Base-by-base conservation (phyloP, 2,113 vertebrate species). In the Vulpes ferrilata region DNA sequence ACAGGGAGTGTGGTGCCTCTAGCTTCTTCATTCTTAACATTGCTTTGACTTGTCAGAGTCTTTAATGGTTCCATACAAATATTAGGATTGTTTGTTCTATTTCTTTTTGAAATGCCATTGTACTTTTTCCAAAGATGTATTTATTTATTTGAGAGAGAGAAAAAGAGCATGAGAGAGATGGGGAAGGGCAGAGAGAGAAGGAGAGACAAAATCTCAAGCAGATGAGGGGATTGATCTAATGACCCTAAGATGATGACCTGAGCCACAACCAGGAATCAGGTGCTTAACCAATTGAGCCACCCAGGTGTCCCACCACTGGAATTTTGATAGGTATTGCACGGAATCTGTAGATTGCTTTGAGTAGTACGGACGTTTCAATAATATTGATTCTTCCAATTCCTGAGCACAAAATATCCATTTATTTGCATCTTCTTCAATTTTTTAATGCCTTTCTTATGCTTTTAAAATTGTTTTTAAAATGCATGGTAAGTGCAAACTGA, bases 381-480 rank as follows among this genome's bases (percentile, higher is more conserved):
- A 20, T 90, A 79, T 10, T 27, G 7, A 38, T 27, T 79, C 23
- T 65, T 90, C 48, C 2, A 90, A 13, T 38, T 48, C 60, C 55
- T 55, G 32, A 90, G 32, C 32, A 9, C 11, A 65, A 23, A 79
- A 27, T 55, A 65, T 27, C 15, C 79, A 81, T 81, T 81, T 59
- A 55, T 90, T 65, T 79, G 22, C 79, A 11, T 53, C 22, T 25
- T 84, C 25, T 67, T 90, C 43, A 53, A 2, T 64, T 90, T 30
- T 16, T 79, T 53, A 79, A 79, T 51, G 43, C 59, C 65, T 79
- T 90, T 38, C 23, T 55, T 73, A 51, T 19, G 51, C 30, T 38
- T 88, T 57, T 91, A 65, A 60, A 85, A 15, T 80, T 93, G 13
- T 59, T n/a, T 38, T 96, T 97, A 76, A 27, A 83, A 57, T 90